A percentile compares a stretch with the other conserved stretches of the same genome.
Evolutionary conservation across 2,113 vertebrate species (phyloP).

Genomic region (Buteo buteo): DNA sequence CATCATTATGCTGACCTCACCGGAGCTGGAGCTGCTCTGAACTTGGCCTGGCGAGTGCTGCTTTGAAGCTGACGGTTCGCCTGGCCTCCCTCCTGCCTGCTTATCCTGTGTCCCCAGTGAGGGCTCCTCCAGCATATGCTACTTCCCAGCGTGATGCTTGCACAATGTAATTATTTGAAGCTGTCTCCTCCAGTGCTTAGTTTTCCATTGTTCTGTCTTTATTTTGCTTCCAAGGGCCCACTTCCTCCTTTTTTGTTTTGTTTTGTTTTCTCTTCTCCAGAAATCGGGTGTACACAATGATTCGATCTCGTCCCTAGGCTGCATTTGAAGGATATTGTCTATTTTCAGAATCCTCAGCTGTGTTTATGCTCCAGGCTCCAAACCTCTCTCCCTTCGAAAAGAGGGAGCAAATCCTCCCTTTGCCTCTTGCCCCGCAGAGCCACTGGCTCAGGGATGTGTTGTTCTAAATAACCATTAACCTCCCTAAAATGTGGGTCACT

Average conservation of each 20-base stretch:
- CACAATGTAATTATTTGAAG: slow-evolving; percentile 39
- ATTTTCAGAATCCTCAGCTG: slow-evolving; percentile 29
- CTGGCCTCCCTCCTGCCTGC: neutral
- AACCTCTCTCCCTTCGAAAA: neutral
- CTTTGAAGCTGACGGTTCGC: neutral
- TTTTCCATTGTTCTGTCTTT: slow-evolving; percentile 16
- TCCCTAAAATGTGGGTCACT: neutral
- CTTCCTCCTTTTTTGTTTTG: neutral
- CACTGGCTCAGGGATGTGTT: neutral
- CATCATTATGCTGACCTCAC: neutral
- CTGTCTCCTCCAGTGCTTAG: neutral
- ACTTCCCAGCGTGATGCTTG: neutral
- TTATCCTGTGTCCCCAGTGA: neutral
- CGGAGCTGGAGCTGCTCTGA: neutral
- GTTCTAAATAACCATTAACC: neutral
- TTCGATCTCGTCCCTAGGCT: slow-evolving; percentile 23
- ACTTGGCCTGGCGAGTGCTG: neutral
- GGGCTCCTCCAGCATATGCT: slow-evolving; percentile 33
- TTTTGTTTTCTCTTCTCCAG: neutral
- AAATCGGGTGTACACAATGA: neutral
- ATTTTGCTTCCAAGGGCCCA: slow-evolving; percentile 21
- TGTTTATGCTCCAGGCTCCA: slow-evolving; percentile 18
- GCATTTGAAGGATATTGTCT: slow-evolving; percentile 39
- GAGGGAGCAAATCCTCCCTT: neutral
- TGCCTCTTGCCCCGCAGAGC: neutral